phyloP scores from a whole-genome alignment of 2,888 invertebrate genomes.

The Electrophaes corylata region DNA sequence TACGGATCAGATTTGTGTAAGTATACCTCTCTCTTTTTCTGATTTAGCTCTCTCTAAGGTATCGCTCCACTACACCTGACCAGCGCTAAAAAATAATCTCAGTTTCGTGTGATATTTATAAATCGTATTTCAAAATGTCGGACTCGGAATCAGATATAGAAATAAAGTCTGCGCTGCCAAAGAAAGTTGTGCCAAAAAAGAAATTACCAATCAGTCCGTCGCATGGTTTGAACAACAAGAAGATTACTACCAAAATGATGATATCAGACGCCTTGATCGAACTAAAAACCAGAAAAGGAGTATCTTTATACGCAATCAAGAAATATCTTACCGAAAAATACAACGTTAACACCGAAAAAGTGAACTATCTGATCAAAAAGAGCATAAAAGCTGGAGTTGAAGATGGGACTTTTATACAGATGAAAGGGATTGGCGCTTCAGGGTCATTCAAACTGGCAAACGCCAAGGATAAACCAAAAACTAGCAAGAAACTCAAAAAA shows the following conservation, averaged over 20 bases:
- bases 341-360: slow-evolving; percentile 58
- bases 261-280: slow-evolving; percentile 59
- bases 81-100: neutral
- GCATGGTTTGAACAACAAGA: slow-evolving; percentile 52
- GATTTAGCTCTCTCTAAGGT: neutral
- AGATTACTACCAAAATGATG: slow-evolving; percentile 64
- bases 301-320: slow-evolving; percentile 70
- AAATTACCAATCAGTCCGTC: slow-evolving; percentile 49
- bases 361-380: slow-evolving; percentile 65
- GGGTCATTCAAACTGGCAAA: slow-evolving; percentile 69
- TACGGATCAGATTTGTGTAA: too few relatives aligned
- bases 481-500: slow-evolving; percentile 36
- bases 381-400: slow-evolving; percentile 62
- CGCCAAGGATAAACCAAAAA: slow-evolving; percentile 47
- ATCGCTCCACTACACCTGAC: neutral
- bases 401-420: slow-evolving; percentile 62
- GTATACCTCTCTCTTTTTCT: neutral
- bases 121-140: slow-evolving; percentile 33
- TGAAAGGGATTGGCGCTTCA: slow-evolving; percentile 65
- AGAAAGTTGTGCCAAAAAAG: slow-evolving; percentile 40
- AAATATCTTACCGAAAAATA: slow-evolving; percentile 64
- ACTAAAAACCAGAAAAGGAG: slow-evolving; percentile 65
- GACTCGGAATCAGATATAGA: slow-evolving; percentile 26
- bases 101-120: neutral
- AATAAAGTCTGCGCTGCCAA: slow-evolving; percentile 24